Evolutionary conservation across 2,797 vertebrate genomes (phyloP).

Genomic region (Adelosebastes latens): DNA sequence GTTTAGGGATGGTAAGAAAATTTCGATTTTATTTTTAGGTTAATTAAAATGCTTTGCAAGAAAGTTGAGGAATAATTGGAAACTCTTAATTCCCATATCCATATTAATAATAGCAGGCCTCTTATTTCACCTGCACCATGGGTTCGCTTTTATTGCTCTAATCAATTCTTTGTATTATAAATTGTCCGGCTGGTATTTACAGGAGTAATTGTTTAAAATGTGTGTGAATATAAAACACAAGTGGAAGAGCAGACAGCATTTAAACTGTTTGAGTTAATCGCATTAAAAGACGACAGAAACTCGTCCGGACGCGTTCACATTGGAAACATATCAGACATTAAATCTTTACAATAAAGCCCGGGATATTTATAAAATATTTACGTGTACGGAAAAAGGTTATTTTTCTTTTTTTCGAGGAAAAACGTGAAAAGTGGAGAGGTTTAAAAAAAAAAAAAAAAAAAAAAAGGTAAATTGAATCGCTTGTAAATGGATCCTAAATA

Average conservation of each 20-base stretch:
- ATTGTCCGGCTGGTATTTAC: not conserved
- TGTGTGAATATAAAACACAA: constrained; percentile 1
- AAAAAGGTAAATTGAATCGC: not conserved
- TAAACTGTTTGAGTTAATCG: not conserved
- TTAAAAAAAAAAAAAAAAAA: not conserved
- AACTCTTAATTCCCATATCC: constrained; percentile 3
- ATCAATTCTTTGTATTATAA: not conserved
- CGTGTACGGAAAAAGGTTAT: not conserved
- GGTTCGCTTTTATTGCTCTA: not conserved
- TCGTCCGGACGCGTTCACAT: not conserved
- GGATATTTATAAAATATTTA: not conserved
- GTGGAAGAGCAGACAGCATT: not conserved
- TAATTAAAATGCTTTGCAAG: not conserved
- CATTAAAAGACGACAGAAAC: not conserved
- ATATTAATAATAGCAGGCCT: not conserved
- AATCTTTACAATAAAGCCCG: not conserved
- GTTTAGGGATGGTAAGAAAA: not conserved
- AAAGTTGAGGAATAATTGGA: constrained; percentile 19
- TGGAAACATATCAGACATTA: not conserved
- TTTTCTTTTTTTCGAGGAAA: not conserved
- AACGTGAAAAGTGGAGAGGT: not conserved
- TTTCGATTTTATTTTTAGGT: not conserved
- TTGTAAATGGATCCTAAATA: not conserved
- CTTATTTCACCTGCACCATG: not conserved
- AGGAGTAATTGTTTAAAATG: not conserved